Evolutionary conservation across 2,888 invertebrate species (phyloP), one percentile per base, ranked within the genome.

Genomic region (Drosophila monieri): DNA sequence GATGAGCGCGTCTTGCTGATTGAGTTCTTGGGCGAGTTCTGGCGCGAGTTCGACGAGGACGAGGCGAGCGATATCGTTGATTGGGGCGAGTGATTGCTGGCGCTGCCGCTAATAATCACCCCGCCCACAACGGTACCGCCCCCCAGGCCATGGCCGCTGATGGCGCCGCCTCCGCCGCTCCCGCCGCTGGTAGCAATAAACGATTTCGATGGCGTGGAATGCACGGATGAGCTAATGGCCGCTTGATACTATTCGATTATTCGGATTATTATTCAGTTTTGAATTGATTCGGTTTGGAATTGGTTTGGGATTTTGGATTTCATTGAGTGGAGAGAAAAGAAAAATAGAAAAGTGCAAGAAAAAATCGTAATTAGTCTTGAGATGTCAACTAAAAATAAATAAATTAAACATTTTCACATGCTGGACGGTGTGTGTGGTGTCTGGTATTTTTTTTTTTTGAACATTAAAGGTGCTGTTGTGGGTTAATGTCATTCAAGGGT

Each of bases 241-340:
- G 96, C 96, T 90, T 97, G 96, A 93, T 97, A 97, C 97, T 97
- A 15, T 52, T 61, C 43, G 58, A 43, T 70, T 55, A 30, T 77
- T 70, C 41, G 15, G 62, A 66, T 78, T 58, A 61, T 55, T 4
- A 21, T 21, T 21, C 39, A 6, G 1, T 14, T 14, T 4, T 65
- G 55, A 18, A 58, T 60, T 58, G 47, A 55, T 61, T 10, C 6
- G 57, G 14, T 47, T 57, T 58, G 12, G 9, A 10, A 32, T 32
- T 32, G 14, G 39, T 53, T 48, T 48, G 27, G 23, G 8, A 18
- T 66, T 65, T 49, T 60, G 62, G 60, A 18, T 18, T 18, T 18
- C 18, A 18, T 44, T 47, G 25, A 64, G 68, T 78, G 76, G 71
- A 80, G 72, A 83, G 76, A 88, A 88, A 86, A 79, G 80, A 84